These are phyloP conservation scores for Apteryx owenii DNA, from an alignment of 2,113 vertebrate species.

Conservation along the genomic window DNA sequence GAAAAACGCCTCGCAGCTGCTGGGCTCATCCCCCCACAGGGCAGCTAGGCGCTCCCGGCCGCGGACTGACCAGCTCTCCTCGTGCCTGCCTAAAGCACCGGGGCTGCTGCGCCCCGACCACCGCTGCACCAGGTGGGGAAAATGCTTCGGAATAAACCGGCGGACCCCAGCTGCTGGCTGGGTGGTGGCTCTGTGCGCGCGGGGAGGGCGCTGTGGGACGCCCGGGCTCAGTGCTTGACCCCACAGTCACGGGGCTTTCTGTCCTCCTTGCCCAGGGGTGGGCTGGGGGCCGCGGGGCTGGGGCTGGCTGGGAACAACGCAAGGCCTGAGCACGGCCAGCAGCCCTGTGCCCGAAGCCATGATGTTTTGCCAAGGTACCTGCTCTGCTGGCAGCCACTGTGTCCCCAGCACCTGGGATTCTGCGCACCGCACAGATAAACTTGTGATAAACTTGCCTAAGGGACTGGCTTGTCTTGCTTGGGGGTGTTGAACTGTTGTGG, in stretches of 20 bases:
- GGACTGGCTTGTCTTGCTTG: too few relatives aligned
- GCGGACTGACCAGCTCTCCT: not conserved
- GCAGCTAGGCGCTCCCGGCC: not conserved
- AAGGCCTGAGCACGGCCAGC: not conserved
- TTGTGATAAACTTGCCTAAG: too few relatives aligned
- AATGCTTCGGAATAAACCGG: rapidly evolving
- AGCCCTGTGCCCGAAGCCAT: not conserved
- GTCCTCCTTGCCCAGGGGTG: not conserved
- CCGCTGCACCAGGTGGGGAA: rapidly evolving
- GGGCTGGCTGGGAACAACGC: too few relatives aligned
- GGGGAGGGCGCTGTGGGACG: not conserved
- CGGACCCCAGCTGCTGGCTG: not conserved
- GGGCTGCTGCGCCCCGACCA: rapidly evolving
- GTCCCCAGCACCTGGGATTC: too few relatives aligned
- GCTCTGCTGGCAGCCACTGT: not conserved
- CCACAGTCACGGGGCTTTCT: not conserved
- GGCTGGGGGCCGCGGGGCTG: too few relatives aligned
- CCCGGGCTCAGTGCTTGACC: rapidly evolving
- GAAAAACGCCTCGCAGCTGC: constrained; percentile 86
- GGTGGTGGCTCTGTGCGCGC: not conserved
- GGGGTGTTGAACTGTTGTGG: too few relatives aligned
- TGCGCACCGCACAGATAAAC: too few relatives aligned
- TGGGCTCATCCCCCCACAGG: constrained; percentile 87
- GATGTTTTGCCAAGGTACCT: not conserved
- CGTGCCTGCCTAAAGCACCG: not conserved